These are phyloP conservation scores for Suncus etruscus DNA, from an alignment of 2,113 vertebrate species.

Conservation along the genomic window DNA sequence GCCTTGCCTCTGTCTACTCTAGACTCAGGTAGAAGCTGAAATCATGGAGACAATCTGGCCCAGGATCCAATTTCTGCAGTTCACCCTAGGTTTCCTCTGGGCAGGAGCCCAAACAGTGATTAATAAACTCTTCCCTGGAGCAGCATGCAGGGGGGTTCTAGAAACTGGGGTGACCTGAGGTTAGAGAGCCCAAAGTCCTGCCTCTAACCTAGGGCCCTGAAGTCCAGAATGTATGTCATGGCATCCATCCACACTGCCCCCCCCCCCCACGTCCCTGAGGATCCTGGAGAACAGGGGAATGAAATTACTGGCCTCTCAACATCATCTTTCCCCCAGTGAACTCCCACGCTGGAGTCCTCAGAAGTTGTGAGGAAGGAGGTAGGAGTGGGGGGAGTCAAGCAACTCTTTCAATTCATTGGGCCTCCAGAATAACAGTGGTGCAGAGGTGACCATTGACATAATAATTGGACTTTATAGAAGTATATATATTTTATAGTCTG, in stretches of 20 bases:
- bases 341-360: background rate
- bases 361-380: background rate
- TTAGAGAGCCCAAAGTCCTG: background rate
- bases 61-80: conserved; percentile 17
- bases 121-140: conserved; percentile 52
- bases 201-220: background rate
- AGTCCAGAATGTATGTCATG: too few species aligned
- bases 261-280: background rate
- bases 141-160: background rate
- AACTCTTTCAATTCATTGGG: background rate
- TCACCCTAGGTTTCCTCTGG: conserved; percentile 21
- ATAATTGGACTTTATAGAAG: background rate
- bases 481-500: background rate
- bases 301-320: background rate
- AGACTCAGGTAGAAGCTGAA: conserved; percentile 7
- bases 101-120: conserved; percentile 61
- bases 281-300: background rate
- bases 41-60: conserved; percentile 30
- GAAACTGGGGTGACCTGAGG: conserved; percentile 16
- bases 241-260: too few species aligned
- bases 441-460: background rate
- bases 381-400: background rate
- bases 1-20: background rate
- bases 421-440: background rate
- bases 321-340: background rate